Evolutionary conservation across 1,140 invertebrate species (phyloP), one percentile per base, ranked within the genome.

Genomic region (Philopotamus ludificatus): DNA sequence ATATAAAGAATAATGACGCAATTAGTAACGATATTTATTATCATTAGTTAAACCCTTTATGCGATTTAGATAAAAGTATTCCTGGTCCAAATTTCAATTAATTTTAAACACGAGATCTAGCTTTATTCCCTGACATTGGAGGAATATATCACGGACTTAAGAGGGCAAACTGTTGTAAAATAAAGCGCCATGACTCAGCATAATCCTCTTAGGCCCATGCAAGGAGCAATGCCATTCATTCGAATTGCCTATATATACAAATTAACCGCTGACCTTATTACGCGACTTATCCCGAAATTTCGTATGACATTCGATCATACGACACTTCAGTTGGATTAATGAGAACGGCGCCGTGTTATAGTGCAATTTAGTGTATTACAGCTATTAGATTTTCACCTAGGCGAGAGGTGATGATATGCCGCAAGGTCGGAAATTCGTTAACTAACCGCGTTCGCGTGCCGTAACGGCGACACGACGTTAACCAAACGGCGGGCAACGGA

Each of bases 391-490:
- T 49, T 28, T 15, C 22, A 22, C 12, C 26, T n/a, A 16, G 18
- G 12, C 4, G 7, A 16, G 12, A 10, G 53, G 26, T 45, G 20
- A 23, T 20, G 18, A 21, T 15, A 44, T 8, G 39, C 25, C 55
- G 25, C 25, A 60, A 10, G 42, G 57, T 41, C 34, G 15, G 16
- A 60, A 60, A 60, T 60, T 60, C 42, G 42, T 60, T 60, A 60
- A 60, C 34, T 28, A 47, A 34, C 4, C 23, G 12, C n/a, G 15
- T 54, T 12, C n/a, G 57, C 28, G 12, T 12, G 54, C 42, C 54
- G 42, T 21, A 21, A 10, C 15, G 28, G 12, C 7, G 54, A 57
- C 54, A 57, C 23, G 26, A 21, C 28, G 23, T 18, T 60, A n/a
- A 15, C 41, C 10, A 20, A 7, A 47, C 8, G 18, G 15, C 18